A percentile compares a stretch with the other conserved stretches of the same genome.
Conservation (phyloP, 2,888 invertebrate genomes). For the Caenorhabditis becei region DNA sequence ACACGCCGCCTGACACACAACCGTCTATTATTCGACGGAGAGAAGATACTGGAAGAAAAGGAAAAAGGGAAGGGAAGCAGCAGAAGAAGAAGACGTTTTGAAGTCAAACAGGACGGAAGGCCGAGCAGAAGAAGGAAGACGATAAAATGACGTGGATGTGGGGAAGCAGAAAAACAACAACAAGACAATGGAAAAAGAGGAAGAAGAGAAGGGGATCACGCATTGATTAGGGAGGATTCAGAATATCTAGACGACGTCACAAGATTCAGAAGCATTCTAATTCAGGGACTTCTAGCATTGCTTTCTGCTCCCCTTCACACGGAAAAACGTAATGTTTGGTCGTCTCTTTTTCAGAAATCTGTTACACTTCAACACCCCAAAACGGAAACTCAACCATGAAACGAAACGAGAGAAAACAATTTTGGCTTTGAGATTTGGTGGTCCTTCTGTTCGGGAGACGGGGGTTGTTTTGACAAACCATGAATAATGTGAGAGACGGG, state of each 20-base stretch:
- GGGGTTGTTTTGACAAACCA: too few species aligned
- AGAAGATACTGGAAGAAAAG: constrained; percentile 5
- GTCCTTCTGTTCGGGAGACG: too few species aligned
- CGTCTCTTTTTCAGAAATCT: too few species aligned
- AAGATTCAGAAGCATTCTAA: too few species aligned
- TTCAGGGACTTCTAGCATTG: too few species aligned
- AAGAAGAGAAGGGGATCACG: constrained; percentile 3
- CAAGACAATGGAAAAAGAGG: constrained; percentile 6
- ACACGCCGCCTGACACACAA: constrained; percentile 14
- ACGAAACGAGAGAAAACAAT: too few species aligned
- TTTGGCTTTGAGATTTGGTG: too few species aligned
- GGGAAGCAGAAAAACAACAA: background rate
- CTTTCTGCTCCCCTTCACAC: too few species aligned
- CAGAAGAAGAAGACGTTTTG: constrained; percentile 15
- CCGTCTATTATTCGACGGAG: constrained; percentile 27
- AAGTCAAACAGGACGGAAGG: constrained; percentile 18
- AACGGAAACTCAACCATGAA: too few species aligned
- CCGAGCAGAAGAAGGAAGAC: constrained; percentile 18
- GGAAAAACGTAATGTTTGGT: too few species aligned
- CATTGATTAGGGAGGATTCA: constrained; percentile 5
- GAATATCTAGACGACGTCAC: too few species aligned
- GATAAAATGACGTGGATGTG: constrained; percentile 17
- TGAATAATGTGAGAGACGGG: constrained; percentile 38
- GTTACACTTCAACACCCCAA: too few species aligned
- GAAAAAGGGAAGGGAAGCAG: constrained; percentile 1